Percentiles rank a stretch among this genome's conserved stretches.
phyloP scores from a whole-genome alignment of 2,888 invertebrate species.

The Synanthedon formicaeformis region DNA sequence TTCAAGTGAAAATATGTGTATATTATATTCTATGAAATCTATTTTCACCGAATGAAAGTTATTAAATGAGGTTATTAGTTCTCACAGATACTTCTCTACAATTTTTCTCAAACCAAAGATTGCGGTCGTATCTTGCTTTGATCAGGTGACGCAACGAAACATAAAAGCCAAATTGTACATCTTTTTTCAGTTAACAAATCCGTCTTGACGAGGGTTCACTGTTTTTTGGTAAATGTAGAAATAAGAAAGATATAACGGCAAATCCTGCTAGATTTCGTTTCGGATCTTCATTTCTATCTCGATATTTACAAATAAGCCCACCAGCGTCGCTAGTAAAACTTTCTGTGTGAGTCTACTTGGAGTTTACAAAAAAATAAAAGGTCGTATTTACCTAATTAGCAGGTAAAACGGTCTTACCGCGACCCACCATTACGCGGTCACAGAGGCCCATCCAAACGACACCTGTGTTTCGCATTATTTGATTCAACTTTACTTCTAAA shows the following conservation, averaged over 20 bases:
- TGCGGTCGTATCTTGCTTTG: conserved; percentile 30
- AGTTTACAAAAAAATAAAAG: conserved; percentile 9
- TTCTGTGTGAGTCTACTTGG: conserved; percentile 14
- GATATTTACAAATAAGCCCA: conserved; percentile 27
- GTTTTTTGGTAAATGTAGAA: conserved; percentile 48
- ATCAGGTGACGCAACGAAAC: conserved; percentile 58
- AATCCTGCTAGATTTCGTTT: conserved; percentile 52
- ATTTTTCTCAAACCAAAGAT: conserved; percentile 13
- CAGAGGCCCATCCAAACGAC: conserved; percentile 15
- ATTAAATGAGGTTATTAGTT: no score
- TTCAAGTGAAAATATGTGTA: no score
- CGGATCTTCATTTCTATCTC: conserved; percentile 36
- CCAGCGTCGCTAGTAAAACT: conserved; percentile 6
- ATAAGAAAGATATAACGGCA: conserved; percentile 54
- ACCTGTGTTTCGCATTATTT: conserved; percentile 20
- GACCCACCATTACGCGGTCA: conserved; percentile 21
- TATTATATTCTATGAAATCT: no score
- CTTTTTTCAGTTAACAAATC: conserved; percentile 64
- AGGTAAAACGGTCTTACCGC: conserved; percentile 10
- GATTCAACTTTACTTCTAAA: conserved; percentile 5
- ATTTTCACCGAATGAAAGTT: no score
- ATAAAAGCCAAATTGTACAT: conserved; percentile 59
- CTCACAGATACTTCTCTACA: not conserved
- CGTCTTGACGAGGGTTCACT: conserved; percentile 60
- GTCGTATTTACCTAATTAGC: conserved; percentile 23